Conservation (phyloP, 2,113 vertebrate genomes). For the Morone saxatilis region DNA sequence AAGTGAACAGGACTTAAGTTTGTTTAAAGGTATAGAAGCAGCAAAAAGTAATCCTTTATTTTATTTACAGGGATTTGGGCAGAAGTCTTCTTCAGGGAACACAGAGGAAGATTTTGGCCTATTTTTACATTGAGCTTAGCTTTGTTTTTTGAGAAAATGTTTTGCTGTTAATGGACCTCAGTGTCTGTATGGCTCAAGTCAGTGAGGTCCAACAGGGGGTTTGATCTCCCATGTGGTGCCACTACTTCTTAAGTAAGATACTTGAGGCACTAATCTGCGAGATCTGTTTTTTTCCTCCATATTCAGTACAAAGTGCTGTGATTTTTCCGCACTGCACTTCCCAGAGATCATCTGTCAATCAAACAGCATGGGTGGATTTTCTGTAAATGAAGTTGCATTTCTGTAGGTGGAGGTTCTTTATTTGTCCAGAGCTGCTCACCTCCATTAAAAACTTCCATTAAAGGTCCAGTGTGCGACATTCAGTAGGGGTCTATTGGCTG, state of each 20-base stretch:
- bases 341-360: constrained; percentile 31
- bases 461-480: no score
- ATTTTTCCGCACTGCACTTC: constrained; percentile 5
- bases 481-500: no score
- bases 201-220: constrained; percentile 11
- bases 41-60: not conserved
- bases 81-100: constrained; percentile 11
- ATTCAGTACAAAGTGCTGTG: constrained; percentile 8
- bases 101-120: not conserved
- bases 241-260: constrained; percentile 20
- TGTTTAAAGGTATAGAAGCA: not conserved
- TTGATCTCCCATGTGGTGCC: constrained; percentile 34
- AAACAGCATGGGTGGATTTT: not conserved
- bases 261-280: constrained; percentile 34
- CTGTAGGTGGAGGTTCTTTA: not conserved
- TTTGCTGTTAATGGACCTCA: constrained; percentile 56
- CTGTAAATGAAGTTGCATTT: constrained; percentile 32
- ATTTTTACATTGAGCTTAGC: constrained; percentile 1
- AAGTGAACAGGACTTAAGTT: not conserved
- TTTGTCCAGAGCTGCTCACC: not conserved
- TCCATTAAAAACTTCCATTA: not conserved
- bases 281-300: not conserved
- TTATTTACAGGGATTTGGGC: constrained; percentile 6
- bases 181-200: constrained; percentile 19
- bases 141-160: constrained; percentile 16